phyloP scores from a whole-genome alignment of 2,797 vertebrate species.

The Acropternis orthonyx region DNA sequence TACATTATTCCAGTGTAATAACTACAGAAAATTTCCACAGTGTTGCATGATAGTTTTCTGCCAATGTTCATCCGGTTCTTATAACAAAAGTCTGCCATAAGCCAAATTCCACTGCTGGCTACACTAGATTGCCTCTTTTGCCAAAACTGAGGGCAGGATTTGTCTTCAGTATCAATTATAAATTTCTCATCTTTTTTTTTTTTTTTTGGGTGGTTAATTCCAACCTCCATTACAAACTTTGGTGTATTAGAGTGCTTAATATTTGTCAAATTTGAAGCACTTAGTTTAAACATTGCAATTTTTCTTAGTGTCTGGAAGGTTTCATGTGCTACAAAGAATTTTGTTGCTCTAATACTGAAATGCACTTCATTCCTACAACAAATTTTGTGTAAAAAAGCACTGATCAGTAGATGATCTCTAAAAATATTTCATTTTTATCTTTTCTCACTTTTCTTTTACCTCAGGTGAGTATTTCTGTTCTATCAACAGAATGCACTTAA shows the following conservation, averaged over 20 bases:
- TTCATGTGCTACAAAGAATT: background rate
- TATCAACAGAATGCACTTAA: background rate
- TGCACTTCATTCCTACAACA: background rate
- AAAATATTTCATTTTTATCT: background rate
- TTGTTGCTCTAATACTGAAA: background rate
- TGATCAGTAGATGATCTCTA: background rate
- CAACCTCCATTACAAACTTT: background rate
- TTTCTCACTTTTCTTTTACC: background rate
- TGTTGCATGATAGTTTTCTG: background rate
- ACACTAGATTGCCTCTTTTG: background rate
- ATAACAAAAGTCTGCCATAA: background rate
- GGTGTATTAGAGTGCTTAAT: background rate
- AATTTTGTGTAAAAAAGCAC: background rate
- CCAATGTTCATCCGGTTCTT: background rate
- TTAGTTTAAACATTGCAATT: background rate
- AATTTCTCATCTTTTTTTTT: background rate
- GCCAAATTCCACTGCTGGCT: background rate
- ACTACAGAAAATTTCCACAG: background rate
- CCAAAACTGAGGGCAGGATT: background rate
- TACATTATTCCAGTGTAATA: background rate
- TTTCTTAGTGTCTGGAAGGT: background rate
- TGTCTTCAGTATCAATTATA: background rate
- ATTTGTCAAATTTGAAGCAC: background rate
- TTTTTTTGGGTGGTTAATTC: background rate
- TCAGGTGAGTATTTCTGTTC: background rate